These are phyloP conservation scores for Mesocricetus auratus DNA, from an alignment of 2,113 vertebrate genomes.

Conservation along the genomic window DNA sequence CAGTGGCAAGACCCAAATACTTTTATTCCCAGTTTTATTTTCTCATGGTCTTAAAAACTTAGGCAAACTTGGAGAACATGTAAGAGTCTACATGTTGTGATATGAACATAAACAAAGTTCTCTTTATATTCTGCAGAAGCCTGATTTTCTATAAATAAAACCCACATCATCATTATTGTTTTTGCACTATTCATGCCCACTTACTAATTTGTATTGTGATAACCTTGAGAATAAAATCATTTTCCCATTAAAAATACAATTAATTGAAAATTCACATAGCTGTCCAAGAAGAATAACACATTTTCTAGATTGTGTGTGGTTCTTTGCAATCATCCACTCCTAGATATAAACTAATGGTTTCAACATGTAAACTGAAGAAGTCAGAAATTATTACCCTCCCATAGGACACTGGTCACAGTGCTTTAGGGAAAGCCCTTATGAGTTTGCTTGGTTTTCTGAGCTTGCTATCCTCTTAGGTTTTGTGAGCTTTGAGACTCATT, in stretches of 20 bases:
- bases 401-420: neutral
- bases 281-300: neutral
- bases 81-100: neutral
- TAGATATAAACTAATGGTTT: neutral
- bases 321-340: neutral
- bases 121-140: neutral
- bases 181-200: neutral
- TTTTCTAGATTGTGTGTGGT: no score
- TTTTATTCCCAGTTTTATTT: neutral
- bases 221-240: neutral
- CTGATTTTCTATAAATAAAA: neutral
- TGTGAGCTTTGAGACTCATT: neutral
- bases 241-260: neutral
- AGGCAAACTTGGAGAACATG: neutral
- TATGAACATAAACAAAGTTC: neutral
- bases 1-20: neutral
- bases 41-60: neutral
- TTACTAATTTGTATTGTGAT: neutral
- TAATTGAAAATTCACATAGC: neutral
- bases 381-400: neutral
- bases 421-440: neutral
- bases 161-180: neutral
- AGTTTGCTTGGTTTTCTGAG: neutral
- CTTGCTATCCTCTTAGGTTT: neutral
- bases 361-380: neutral